A percentile compares a stretch with the other conserved stretches of the same genome.
Evolutionary conservation across 1,140 invertebrate genomes (phyloP).

Genomic region (Protaetia brevitarsis): DNA sequence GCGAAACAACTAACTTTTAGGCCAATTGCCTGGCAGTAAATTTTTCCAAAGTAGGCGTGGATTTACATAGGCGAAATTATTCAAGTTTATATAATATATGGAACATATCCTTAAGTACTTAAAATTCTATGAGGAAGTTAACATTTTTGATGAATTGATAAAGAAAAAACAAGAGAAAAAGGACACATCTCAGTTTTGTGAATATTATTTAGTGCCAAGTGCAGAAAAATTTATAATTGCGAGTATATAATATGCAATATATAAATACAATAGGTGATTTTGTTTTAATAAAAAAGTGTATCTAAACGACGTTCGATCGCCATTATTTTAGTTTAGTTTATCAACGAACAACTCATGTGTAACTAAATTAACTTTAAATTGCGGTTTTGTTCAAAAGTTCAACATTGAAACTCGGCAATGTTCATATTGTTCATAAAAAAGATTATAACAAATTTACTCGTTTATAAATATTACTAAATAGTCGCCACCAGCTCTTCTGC

Average conservation of each 20-base stretch:
- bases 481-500: not conserved
- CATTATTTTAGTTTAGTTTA: not conserved
- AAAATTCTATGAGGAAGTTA: no score
- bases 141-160: not conserved
- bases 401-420: not conserved
- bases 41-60: no score
- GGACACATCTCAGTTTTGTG: not conserved
- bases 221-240: not conserved
- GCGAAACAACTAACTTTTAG: no score
- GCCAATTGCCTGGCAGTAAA: no score
- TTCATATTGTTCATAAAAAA: not conserved
- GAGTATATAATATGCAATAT: not conserved
- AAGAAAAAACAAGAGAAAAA: not conserved
- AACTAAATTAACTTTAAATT: constrained; percentile 7
- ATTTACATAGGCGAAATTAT: no score
- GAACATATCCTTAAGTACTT: no score
- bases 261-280: not conserved
- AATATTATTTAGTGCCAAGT: constrained; percentile 9
- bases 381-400: not conserved
- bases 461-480: not conserved
- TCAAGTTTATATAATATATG: not conserved
- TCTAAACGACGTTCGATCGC: not conserved
- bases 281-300: not conserved
- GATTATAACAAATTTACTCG: not conserved
- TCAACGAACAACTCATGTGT: not conserved